Percentiles rank a stretch among this genome's conserved stretches.
Evolutionary conservation across 2,113 vertebrate genomes (phyloP).

Genomic region (Crotophaga sulcirostris): DNA sequence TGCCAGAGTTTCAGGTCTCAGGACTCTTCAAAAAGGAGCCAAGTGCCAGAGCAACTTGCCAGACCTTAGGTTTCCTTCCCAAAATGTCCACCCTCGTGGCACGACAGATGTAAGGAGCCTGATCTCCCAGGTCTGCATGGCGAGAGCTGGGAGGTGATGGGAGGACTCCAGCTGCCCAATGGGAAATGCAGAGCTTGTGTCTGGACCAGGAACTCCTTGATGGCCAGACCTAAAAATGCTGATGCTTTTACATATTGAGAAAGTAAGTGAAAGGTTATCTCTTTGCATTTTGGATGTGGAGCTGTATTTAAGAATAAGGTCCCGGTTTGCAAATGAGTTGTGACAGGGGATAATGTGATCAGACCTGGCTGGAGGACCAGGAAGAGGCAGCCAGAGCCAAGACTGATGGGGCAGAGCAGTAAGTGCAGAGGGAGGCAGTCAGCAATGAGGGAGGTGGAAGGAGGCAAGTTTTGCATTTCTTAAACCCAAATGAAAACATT

Average conservation of each 20-base stretch:
- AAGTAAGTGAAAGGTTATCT: neutral
- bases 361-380: neutral
- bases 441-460: neutral
- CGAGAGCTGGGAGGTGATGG: neutral
- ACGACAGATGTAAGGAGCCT: neutral
- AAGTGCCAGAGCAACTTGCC: neutral
- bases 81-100: neutral
- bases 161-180: fast-evolving
- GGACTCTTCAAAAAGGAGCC: neutral
- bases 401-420: neutral
- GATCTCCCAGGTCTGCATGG: neutral
- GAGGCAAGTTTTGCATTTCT: neutral
- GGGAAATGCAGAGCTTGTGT: neutral
- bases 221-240: neutral
- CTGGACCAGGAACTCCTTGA: neutral
- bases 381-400: neutral
- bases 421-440: neutral
- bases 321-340: neutral
- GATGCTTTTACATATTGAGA: neutral
- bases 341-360: neutral
- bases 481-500: neutral
- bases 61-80: neutral
- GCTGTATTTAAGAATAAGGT: neutral
- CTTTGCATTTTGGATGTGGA: neutral
- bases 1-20: neutral